Percentiles rank a stretch among this genome's conserved stretches.
Evolutionary conservation across 1,140 invertebrate genomes (phyloP).

Genomic region (Aradophagus sp.): DNA sequence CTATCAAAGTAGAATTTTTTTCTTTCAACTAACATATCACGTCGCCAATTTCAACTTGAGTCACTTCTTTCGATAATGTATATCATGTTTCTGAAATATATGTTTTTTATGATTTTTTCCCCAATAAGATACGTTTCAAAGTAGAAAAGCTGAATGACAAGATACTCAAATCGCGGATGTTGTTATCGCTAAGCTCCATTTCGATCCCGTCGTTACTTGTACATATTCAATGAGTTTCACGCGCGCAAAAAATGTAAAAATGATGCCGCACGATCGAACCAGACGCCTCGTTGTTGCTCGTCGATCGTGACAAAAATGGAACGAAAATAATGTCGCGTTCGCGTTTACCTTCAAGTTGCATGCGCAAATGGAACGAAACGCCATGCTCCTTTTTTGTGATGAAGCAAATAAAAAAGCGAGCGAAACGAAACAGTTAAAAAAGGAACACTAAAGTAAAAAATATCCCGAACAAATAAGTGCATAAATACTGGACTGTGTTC

Average conservation of each 20-base stretch:
- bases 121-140: conserved; percentile 26
- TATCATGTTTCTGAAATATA: conserved; percentile 9
- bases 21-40: too few relatives aligned
- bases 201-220: conserved; percentile 31
- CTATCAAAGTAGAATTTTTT: too few relatives aligned
- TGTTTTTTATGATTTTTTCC: conserved; percentile 20
- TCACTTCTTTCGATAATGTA: too few relatives aligned
- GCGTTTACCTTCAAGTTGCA: conserved; percentile 19
- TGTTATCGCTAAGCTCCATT: conserved; percentile 32
- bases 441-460: too few relatives aligned
- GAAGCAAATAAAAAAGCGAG: too few relatives aligned
- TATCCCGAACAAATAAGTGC: too few relatives aligned
- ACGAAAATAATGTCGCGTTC: conserved; percentile 23
- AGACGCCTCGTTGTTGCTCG: conserved; percentile 15
- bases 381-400: too few relatives aligned
- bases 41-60: too few relatives aligned
- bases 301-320: conserved; percentile 27
- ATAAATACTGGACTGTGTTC: too few relatives aligned
- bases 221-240: conserved; percentile 45
- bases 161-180: conserved; percentile 43
- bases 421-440: too few relatives aligned
- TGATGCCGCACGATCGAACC: conserved; percentile 15
- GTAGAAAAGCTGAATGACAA: conserved; percentile 35
- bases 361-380: too few relatives aligned
- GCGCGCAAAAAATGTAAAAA: conserved; percentile 37